phyloP scores from a whole-genome alignment of 2,797 vertebrate species.

The Prunella strophiata region DNA sequence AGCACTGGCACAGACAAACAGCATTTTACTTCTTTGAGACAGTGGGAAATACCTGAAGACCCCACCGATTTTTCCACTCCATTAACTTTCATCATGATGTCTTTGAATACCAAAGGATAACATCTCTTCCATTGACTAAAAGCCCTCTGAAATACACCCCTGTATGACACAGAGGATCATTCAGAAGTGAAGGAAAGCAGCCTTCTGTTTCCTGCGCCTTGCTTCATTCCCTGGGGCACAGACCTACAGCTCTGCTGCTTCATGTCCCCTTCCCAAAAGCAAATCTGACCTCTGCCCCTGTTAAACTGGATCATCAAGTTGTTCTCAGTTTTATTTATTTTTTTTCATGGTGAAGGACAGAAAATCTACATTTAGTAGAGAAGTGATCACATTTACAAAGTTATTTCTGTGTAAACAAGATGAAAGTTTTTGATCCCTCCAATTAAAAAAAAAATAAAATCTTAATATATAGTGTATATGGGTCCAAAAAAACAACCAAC shows the following conservation, averaged over 20 bases:
- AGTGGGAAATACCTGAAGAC: neutral
- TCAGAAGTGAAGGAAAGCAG: neutral
- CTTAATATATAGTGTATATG: neutral
- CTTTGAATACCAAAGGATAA: constrained; percentile 21
- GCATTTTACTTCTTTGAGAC: neutral
- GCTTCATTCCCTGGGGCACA: neutral
- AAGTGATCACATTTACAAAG: neutral
- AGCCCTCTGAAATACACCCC: neutral
- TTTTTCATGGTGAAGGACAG: neutral
- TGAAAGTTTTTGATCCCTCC: neutral
- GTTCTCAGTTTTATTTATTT: neutral
- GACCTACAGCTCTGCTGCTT: neutral
- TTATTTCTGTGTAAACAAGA: neutral
- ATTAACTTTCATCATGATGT: neutral
- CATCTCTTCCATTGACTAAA: neutral
- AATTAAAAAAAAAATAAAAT: neutral
- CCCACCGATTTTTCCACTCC: constrained; percentile 19
- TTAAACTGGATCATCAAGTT: neutral
- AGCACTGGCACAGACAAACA: neutral
- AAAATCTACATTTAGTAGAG: neutral
- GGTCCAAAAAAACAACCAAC: neutral
- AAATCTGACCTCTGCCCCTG: neutral
- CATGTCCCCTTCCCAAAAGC: neutral
- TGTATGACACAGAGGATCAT: neutral
- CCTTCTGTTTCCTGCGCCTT: neutral